A percentile compares a stretch with the other conserved stretches of the same genome.
These are phyloP conservation scores for Myotis lucifugus DNA, from an alignment of 2,113 vertebrate species.

Conservation along the genomic window DNA sequence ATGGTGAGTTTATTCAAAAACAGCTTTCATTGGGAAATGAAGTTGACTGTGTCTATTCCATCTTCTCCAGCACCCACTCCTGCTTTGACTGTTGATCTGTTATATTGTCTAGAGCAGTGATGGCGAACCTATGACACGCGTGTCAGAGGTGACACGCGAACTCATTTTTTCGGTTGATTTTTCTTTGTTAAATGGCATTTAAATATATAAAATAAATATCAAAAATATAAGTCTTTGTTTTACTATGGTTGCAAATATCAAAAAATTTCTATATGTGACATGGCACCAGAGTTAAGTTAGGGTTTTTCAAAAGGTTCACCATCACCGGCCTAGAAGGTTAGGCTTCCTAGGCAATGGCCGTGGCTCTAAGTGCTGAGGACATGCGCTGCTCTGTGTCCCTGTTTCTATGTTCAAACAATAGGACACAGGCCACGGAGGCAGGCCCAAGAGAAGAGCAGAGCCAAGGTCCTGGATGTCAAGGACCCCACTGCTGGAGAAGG, in stretches of 20 bases:
- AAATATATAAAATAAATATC: too few species aligned
- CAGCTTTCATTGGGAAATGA: neutral
- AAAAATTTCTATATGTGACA: too few species aligned
- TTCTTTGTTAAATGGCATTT: too few species aligned
- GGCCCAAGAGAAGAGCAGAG: neutral
- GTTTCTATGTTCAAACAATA: neutral
- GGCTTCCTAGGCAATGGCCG: neutral
- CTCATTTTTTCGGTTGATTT: too few species aligned
- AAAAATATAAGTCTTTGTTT: too few species aligned
- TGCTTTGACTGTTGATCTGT: neutral
- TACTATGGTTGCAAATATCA: too few species aligned
- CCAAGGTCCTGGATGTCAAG: neutral
- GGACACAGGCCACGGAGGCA: neutral
- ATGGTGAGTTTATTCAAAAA: neutral
- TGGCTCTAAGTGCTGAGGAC: neutral
- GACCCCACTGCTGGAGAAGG: neutral
- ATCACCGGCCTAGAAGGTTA: neutral
- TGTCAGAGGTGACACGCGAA: too few species aligned
- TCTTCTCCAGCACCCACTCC: neutral
- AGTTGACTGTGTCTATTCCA: neutral
- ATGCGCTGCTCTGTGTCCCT: accelerated
- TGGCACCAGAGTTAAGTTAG: too few species aligned
- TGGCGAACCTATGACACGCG: too few species aligned
- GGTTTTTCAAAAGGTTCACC: too few species aligned
- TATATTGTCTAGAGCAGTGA: too few species aligned